These are phyloP conservation scores for Panzeria rudis DNA, from an alignment of 2,888 invertebrate species.

Conservation along the genomic window DNA sequence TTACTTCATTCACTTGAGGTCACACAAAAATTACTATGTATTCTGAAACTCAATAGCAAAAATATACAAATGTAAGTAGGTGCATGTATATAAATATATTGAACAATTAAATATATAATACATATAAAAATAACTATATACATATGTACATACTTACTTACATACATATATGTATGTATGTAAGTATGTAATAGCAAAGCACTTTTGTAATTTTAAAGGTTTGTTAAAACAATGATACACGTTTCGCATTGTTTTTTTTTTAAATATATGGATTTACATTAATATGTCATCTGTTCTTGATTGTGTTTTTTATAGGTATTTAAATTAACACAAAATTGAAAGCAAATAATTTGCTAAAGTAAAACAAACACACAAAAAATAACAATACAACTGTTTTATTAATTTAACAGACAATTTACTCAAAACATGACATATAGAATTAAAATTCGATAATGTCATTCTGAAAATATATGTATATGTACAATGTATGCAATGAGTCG, in stretches of 20 bases:
- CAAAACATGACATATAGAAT: conserved; percentile 33
- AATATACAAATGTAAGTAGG: too few species aligned
- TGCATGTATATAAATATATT: too few species aligned
- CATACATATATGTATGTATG: too few species aligned
- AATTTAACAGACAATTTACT: background rate
- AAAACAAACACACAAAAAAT: background rate
- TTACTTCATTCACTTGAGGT: too few species aligned
- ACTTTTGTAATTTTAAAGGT: too few species aligned
- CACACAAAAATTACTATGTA: too few species aligned
- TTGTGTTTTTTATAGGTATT: background rate
- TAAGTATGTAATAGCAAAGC: too few species aligned
- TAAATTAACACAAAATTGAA: conserved; percentile 28
- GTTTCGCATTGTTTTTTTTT: background rate
- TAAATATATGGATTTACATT: background rate
- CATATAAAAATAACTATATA: too few species aligned
- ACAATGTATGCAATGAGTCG: conserved; percentile 3
- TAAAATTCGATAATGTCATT: conserved; percentile 26
- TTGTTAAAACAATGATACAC: conserved; percentile 10
- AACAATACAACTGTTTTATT: conserved; percentile 29
- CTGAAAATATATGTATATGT: background rate
- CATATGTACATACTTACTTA: too few species aligned
- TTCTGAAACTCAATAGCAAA: too few species aligned
- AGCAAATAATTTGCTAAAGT: conserved; percentile 11
- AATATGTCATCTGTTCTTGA: background rate
- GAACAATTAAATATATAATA: too few species aligned